Conservation (phyloP, 2,113 vertebrate genomes). For the Boulengeromyrus knoepffleri region DNA sequence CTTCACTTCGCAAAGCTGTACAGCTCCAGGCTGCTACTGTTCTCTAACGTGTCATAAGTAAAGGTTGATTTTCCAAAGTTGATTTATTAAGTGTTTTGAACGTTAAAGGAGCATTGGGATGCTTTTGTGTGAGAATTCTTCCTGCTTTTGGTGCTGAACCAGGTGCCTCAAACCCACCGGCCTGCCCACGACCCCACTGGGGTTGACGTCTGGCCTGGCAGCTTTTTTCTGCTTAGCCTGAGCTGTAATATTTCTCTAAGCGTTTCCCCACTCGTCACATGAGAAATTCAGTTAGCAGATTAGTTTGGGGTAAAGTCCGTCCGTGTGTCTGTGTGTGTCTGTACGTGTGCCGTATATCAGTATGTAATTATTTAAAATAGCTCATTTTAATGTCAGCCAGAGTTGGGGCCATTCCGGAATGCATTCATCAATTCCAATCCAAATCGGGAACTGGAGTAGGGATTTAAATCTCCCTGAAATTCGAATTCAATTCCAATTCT, state of each 20-base stretch:
- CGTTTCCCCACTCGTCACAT: background rate
- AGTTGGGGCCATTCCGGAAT: no score
- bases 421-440: no score
- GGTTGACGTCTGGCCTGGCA: background rate
- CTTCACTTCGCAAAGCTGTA: background rate
- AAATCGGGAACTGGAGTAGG: no score
- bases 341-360: background rate
- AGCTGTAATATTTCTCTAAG: background rate
- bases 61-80: background rate
- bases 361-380: no score
- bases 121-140: background rate
- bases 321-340: background rate
- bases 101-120: background rate
- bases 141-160: background rate
- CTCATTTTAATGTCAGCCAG: background rate
- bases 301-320: background rate
- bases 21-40: background rate
- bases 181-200: background rate
- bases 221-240: background rate
- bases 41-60: background rate
- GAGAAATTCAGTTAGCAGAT: background rate
- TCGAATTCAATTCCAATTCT: no score
- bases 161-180: background rate
- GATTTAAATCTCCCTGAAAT: no score
- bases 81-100: background rate